phyloP scores from a whole-genome alignment of 2,888 invertebrate genomes.

The Amiota minor region DNA sequence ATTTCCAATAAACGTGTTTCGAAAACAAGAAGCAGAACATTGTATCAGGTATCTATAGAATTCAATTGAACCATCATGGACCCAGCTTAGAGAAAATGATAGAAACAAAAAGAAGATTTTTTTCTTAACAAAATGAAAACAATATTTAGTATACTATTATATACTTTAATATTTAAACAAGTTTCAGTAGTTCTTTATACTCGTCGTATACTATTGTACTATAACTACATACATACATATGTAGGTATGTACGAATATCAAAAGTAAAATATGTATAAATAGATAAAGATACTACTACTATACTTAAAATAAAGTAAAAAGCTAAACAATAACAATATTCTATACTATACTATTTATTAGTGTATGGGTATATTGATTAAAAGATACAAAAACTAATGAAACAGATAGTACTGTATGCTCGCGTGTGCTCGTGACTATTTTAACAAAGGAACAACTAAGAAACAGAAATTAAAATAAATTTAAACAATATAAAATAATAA shows the following conservation, averaged over 20 bases:
- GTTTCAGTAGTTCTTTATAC: conserved; percentile 9
- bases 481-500: conserved; percentile 47
- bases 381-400: conserved; percentile 25
- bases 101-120: conserved; percentile 30
- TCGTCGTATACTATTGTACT: too few relatives aligned
- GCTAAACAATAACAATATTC: conserved; percentile 2
- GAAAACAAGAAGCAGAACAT: conserved; percentile 37
- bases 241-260: not conserved
- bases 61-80: conserved; percentile 62
- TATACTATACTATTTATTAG: not conserved
- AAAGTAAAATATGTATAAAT: not conserved
- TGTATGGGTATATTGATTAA: too few relatives aligned
- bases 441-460: conserved; percentile 36
- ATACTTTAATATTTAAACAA: conserved; percentile 30
- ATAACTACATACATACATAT: too few relatives aligned
- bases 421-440: conserved; percentile 64
- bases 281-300: conserved; percentile 16
- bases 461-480: conserved; percentile 37
- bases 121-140: conserved; percentile 11
- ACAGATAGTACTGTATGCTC: conserved; percentile 55
- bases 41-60: conserved; percentile 49
- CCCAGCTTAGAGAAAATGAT: conserved; percentile 57
- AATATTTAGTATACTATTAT: not conserved
- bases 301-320: conserved; percentile 33
- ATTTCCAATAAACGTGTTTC: conserved; percentile 7